Percentiles rank a stretch among this genome's conserved stretches.
These are phyloP conservation scores for Chamaea fasciata DNA, from an alignment of 2,113 vertebrate genomes.

Conservation along the genomic window DNA sequence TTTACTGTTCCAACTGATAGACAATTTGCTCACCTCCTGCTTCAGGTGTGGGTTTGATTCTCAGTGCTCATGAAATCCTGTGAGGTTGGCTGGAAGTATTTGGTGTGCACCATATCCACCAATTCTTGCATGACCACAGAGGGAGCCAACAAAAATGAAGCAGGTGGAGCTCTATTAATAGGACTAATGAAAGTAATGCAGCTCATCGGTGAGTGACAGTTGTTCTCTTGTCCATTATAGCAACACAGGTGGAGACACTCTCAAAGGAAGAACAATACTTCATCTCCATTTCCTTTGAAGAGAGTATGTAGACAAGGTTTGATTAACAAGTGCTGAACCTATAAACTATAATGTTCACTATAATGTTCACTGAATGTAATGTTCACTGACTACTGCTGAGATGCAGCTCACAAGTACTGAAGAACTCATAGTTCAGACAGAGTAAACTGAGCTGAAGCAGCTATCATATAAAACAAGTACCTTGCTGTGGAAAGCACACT, in stretches of 20 bases:
- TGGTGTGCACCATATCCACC: neutral
- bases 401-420: neutral
- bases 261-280: neutral
- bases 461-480: rapidly evolving
- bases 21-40: neutral
- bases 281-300: neutral
- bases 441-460: neutral
- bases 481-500: neutral
- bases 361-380: neutral
- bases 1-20: neutral
- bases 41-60: neutral
- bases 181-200: neutral
- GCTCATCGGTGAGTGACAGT: neutral
- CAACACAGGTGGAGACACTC: neutral
- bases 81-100: neutral
- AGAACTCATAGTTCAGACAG: neutral
- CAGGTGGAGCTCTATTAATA: neutral
- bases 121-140: neutral
- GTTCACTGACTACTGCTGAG: neutral
- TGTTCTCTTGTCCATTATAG: neutral
- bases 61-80: neutral
- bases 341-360: neutral
- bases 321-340: neutral
- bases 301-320: neutral
- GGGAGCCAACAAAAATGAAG: neutral